Evolutionary conservation across 2,888 invertebrate species (phyloP), one percentile per base, ranked within the genome.

Genomic region (Ceratothoa steindachneri): DNA sequence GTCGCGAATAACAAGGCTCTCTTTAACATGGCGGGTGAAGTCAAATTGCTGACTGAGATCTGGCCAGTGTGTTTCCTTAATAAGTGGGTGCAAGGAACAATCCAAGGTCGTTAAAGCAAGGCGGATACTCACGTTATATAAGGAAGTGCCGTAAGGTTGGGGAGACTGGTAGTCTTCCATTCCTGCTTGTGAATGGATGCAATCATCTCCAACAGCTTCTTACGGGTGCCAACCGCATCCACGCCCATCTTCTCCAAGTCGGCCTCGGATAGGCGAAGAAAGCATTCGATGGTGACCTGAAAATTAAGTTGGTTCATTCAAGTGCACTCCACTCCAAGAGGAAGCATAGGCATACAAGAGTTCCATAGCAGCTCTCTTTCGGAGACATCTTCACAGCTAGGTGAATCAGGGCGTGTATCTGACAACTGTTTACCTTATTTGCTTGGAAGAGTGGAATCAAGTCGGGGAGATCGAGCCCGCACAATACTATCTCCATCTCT

Each of bases 401-500:
- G n/a, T n/a, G n/a, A n/a, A n/a, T n/a, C n/a, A n/a, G n/a, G n/a
- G n/a, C n/a, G n/a, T n/a, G n/a, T n/a, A n/a, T n/a, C n/a, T n/a
- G n/a, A n/a, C n/a, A n/a, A n/a, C n/a, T n/a, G n/a, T n/a, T 12
- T 24, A 51, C 22, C 52, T 52, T 69, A 15, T 19, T 4, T 1
- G 24, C 15, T 30, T 82, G 81, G 80, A 85, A 84, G 24, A 82
- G 55, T 12, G 82, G 81, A 22, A 85, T 81, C 27, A 84, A 80
- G 30, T 82, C 74, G 7, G 81, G 74, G 22, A 84, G 82, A n/a
- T 83, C 83, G 27, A 85, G 81, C 1, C 85, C 85, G 71, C 80
- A 81, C n/a, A 86, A 81, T 78, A 85, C 85, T 70, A 85, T 80
- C 78, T 85, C 85, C 71, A 85, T 78, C 51, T 85, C 85, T 12